Percentiles rank a stretch among this genome's conserved stretches.
Conservation (phyloP, 2,797 vertebrate species). For the Enteromius paludinosus region DNA sequence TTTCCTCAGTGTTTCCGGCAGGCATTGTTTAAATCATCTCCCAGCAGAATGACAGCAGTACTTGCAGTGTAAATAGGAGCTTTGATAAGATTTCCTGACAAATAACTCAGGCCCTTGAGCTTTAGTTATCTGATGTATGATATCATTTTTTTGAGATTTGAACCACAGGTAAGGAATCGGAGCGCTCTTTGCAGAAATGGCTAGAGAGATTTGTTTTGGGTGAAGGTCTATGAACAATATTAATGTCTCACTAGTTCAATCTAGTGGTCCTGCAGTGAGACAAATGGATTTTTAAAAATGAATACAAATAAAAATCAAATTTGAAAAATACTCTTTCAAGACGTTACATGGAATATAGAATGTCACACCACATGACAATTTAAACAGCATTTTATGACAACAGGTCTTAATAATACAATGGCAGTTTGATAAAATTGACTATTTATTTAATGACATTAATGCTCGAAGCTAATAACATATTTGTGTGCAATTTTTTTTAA, state of each 20-base stretch:
- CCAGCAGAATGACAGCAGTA: slow-evolving; percentile 29
- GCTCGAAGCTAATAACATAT: neutral
- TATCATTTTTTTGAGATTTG: slow-evolving; percentile 10
- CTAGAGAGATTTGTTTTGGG: neutral
- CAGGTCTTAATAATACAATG: neutral
- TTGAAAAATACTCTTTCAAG: neutral
- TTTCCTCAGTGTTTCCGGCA: slow-evolving; percentile 44
- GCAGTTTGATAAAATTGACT: neutral
- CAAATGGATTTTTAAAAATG: neutral
- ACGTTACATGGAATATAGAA: neutral
- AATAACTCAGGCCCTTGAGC: slow-evolving; percentile 6
- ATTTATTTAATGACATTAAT: neutral
- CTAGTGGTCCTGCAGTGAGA: neutral
- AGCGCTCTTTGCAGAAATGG: neutral
- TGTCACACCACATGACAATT: neutral
- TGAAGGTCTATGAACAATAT: neutral
- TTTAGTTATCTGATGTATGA: slow-evolving; percentile 7
- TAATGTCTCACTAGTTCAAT: neutral
- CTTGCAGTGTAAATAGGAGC: slow-evolving; percentile 25
- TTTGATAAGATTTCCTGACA: slow-evolving; percentile 42
- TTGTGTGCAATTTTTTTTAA: neutral
- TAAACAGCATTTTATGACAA: neutral
- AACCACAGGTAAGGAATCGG: neutral
- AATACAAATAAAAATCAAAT: neutral
- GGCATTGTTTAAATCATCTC: slow-evolving; percentile 47